Conservation (phyloP, 2,888 invertebrate species). For the Macaria liturata region DNA sequence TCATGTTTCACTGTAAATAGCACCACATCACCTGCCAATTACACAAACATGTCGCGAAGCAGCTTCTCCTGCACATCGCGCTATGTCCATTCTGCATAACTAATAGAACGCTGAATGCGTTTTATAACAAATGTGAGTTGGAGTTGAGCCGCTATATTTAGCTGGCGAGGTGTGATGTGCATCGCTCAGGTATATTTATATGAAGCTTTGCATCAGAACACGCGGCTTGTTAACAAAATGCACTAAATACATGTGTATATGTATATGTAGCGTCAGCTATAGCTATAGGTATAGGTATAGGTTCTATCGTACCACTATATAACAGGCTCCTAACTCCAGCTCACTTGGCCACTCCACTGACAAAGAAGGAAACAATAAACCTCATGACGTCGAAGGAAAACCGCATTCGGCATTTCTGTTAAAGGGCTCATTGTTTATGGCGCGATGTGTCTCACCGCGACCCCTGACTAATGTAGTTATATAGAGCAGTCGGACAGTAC, state of each 20-base stretch:
- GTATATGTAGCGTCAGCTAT: too few relatives aligned
- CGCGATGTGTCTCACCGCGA: conserved; percentile 9
- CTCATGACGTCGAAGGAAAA: conserved; percentile 28
- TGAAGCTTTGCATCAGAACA: background rate
- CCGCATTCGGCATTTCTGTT: conserved; percentile 23
- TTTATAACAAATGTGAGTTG: conserved; percentile 31
- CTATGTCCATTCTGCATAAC: conserved; percentile 8
- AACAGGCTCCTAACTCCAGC: too few relatives aligned
- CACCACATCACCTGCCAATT: conserved; percentile 4
- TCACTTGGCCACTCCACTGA: background rate
- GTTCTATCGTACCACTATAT: too few relatives aligned
- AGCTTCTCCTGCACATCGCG: conserved; percentile 6
- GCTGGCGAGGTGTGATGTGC: conserved; percentile 39
- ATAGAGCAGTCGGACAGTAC: conserved; percentile 2
- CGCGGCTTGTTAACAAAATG: conserved; percentile 24
- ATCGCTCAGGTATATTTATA: conserved; percentile 38
- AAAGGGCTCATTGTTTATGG: conserved; percentile 4
- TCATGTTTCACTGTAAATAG: background rate
- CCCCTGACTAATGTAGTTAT: conserved; percentile 16
- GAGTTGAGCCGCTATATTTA: conserved; percentile 41
- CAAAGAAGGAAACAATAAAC: conserved; percentile 13
- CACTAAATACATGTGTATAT: conserved; percentile 21
- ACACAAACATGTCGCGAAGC: conserved; percentile 8
- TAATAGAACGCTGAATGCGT: conserved; percentile 30
- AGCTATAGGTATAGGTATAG: too few relatives aligned